phyloP scores from a whole-genome alignment of 2,113 vertebrate species.

The Chloropsis cyanopogon region DNA sequence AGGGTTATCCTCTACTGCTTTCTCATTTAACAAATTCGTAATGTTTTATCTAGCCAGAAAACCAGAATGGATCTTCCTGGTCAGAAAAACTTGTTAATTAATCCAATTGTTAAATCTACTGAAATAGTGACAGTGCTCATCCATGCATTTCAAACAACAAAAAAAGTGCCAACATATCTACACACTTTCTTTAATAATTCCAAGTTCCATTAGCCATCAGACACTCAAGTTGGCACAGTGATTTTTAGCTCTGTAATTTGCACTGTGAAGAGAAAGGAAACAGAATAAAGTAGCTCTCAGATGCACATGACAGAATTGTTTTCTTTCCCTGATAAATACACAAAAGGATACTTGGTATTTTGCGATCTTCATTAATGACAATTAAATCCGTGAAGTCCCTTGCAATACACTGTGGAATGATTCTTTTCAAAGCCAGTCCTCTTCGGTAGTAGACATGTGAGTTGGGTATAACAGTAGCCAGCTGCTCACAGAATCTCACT shows the following conservation, averaged over 20 bases:
- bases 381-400: conserved; percentile 92
- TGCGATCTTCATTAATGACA: conserved; percentile 93
- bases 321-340: neutral
- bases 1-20: neutral
- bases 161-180: neutral
- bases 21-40: neutral
- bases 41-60: neutral
- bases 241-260: neutral
- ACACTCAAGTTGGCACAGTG: neutral
- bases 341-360: conserved; percentile 92
- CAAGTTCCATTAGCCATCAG: neutral
- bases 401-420: conserved; percentile 92
- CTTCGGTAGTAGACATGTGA: conserved; percentile 94
- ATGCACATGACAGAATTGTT: neutral
- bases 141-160: neutral
- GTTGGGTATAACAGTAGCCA: conserved; percentile 88
- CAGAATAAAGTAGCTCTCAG: neutral
- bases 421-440: conserved; percentile 92
- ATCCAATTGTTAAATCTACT: neutral
- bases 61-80: neutral
- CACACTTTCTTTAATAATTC: neutral
- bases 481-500: conserved; percentile 89
- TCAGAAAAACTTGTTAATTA: neutral
- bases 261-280: neutral
- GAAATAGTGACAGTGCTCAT: neutral